Percentiles rank a stretch among this genome's conserved stretches.
phyloP scores from a whole-genome alignment of 2,113 vertebrate genomes.

The Plecotus auritus region DNA sequence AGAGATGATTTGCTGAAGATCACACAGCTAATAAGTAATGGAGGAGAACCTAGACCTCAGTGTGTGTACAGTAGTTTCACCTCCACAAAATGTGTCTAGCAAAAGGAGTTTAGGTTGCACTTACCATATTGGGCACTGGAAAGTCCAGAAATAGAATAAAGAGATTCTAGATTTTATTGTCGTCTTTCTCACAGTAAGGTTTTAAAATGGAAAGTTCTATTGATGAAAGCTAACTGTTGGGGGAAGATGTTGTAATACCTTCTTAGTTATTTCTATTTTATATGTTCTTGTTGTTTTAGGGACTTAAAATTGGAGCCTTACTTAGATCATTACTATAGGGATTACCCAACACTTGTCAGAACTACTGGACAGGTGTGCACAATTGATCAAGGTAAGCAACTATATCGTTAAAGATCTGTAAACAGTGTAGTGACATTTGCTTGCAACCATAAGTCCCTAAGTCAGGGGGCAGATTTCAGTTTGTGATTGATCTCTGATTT shows the following conservation, averaged over 20 bases:
- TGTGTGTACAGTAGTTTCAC: not conserved
- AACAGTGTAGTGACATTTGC: not conserved
- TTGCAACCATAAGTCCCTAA: not conserved
- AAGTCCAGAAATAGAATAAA: not conserved
- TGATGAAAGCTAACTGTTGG: not conserved
- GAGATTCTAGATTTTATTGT: not conserved
- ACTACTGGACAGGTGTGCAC: constrained; percentile 86
- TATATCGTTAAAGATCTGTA: not conserved
- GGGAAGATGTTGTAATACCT: not conserved
- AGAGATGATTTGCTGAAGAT: not conserved
- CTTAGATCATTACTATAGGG: constrained; percentile 93
- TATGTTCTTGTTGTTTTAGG: constrained; percentile 78
- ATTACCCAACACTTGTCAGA: constrained; percentile 91
- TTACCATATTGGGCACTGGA: not conserved
- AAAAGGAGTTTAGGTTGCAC: not conserved
- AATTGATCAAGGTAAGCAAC: constrained; percentile 89
- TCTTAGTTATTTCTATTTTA: not conserved
- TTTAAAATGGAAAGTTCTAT: not conserved
- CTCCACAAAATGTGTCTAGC: not conserved
- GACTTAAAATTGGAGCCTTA: constrained; percentile 93
- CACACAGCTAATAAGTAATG: not conserved
- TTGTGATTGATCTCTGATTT: not conserved
- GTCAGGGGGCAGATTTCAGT: not conserved
- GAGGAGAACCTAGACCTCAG: not conserved
- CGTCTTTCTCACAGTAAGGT: not conserved